phyloP scores from a whole-genome alignment of 2,113 vertebrate species.

The Labrus mixtus region DNA sequence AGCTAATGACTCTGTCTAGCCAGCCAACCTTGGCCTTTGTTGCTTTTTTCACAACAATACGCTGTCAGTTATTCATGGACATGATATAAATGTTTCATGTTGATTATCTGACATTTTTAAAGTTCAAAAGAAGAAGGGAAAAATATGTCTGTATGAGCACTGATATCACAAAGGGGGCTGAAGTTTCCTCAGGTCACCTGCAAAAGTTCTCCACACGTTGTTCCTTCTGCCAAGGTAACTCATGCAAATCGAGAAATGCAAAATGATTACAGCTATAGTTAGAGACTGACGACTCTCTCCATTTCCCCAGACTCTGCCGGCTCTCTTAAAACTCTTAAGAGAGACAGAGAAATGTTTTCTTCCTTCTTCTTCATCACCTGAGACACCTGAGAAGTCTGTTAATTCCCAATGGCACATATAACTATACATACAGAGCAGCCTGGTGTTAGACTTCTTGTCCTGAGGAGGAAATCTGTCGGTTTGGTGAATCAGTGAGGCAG shows the following conservation, averaged over 20 bases:
- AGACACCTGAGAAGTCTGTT: slow-evolving; percentile 46
- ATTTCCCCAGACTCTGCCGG: slow-evolving; percentile 5
- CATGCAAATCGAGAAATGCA: slow-evolving; percentile 35
- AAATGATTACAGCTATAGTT: slow-evolving; percentile 53
- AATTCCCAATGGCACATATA: slow-evolving; percentile 29
- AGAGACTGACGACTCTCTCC: slow-evolving; percentile 38
- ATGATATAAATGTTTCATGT: slow-evolving; percentile 31
- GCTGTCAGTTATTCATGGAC: slow-evolving; percentile 26
- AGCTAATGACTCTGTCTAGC: too few species aligned
- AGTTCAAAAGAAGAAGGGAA: slow-evolving; percentile 26
- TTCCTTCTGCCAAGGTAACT: slow-evolving; percentile 60
- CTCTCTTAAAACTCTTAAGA: slow-evolving; percentile 5
- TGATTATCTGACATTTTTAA: slow-evolving; percentile 36
- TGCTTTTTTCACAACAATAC: slow-evolving; percentile 13
- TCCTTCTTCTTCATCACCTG: slow-evolving; percentile 41
- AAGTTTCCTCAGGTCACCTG: slow-evolving; percentile 39
- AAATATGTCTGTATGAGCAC: slow-evolving; percentile 36
- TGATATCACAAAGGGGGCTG: slow-evolving; percentile 25
- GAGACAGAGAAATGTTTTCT: slow-evolving; percentile 51
- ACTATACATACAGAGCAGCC: slow-evolving; percentile 51
- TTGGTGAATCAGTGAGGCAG: slow-evolving; percentile 11
- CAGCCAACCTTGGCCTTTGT: slow-evolving; percentile 10
- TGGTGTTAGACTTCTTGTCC: slow-evolving; percentile 13
- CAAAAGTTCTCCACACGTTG: slow-evolving; percentile 54
- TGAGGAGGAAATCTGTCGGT: slow-evolving; percentile 40